Evolutionary conservation across 1,140 invertebrate species (phyloP), one percentile per base, ranked within the genome.

Genomic region (Lepidurus arcticus): DNA sequence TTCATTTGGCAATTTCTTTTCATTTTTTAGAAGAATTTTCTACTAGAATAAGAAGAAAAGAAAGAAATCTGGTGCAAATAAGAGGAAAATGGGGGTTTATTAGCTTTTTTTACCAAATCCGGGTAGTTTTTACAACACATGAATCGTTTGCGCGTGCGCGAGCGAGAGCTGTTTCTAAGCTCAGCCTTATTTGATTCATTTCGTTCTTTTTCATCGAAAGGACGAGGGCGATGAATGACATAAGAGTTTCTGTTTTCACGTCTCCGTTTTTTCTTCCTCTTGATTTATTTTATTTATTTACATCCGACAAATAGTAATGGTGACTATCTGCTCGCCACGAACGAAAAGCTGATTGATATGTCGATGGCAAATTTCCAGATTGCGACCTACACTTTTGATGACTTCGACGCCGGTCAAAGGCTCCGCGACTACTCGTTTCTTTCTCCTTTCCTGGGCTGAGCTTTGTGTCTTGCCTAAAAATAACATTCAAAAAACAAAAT

Each of bases 311-410:
- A 80, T 76, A 21, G 79, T 73, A 80, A 92, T 86, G 65, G 91
- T 83, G 24, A 89, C 94, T 42, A 96, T 88, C 84, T 95, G 93
- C 84, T 96, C 94, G 26, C 95, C 95, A 79, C 94, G 88, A 74
- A 96, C 85, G 82, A 97, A 84, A 80, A 96, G 81, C 84, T 96
- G 92, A 53, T 90, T 88, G n/a, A 95, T 85, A 84, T 92, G 88
- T 76, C 94, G 87, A 42, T 88, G 87, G 83, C 92, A 90, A 82
- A 90, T 88, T 82, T 91, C 91, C 53, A 87, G 84, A 74, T 90
- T 91, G 8, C 44, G 44, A 42, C 53, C 53, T 13, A 82, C 34
- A 7, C 47, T 80, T 43, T 47, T 34, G 44, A 65, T 24, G 16
- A 65, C 42, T 42, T 16, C 73, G 73, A 44, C 53, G 42, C 43